Evolutionary conservation across 2,797 vertebrate species (phyloP).

Genomic region (Anguilla megastoma): DNA sequence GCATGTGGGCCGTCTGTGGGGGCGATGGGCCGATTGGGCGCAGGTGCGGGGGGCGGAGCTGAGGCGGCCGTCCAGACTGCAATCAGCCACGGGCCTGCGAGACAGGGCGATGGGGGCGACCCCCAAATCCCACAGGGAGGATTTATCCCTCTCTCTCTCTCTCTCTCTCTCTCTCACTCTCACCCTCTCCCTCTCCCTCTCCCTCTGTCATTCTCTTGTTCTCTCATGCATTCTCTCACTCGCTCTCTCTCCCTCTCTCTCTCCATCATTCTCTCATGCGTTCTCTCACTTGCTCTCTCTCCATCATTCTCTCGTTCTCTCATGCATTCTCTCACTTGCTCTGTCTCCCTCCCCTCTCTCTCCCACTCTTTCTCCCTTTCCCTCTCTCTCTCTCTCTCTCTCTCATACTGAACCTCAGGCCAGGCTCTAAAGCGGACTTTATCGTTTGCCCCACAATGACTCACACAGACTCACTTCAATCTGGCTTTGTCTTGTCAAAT

Average conservation of each 20-base stretch:
- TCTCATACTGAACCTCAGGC: neutral
- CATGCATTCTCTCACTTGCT: neutral
- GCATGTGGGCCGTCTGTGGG: neutral
- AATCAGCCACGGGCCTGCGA: neutral
- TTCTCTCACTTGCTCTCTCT: too few species aligned
- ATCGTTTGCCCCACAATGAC: neutral
- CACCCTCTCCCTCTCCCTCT: neutral
- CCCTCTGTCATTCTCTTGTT: too few species aligned
- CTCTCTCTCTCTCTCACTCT: neutral
- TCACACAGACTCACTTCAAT: conserved; percentile 10
- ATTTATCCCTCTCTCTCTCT: neutral
- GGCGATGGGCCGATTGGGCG: neutral
- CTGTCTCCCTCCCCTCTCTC: neutral
- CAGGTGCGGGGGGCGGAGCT: neutral
- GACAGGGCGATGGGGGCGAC: neutral
- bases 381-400: neutral
- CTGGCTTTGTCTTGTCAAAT: neutral
- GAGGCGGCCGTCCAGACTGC: conserved; percentile 17
- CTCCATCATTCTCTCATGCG: too few species aligned
- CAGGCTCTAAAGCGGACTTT: neutral
- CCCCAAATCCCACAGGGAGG: neutral
- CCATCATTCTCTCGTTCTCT: neutral
- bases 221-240: too few species aligned
- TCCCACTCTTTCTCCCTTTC: conserved; percentile 37
- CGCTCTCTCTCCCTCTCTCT: too few species aligned